A percentile compares a stretch with the other conserved stretches of the same genome.
Evolutionary conservation across 2,888 invertebrate species (phyloP).

Genomic region (Cantharis flavilabris): DNA sequence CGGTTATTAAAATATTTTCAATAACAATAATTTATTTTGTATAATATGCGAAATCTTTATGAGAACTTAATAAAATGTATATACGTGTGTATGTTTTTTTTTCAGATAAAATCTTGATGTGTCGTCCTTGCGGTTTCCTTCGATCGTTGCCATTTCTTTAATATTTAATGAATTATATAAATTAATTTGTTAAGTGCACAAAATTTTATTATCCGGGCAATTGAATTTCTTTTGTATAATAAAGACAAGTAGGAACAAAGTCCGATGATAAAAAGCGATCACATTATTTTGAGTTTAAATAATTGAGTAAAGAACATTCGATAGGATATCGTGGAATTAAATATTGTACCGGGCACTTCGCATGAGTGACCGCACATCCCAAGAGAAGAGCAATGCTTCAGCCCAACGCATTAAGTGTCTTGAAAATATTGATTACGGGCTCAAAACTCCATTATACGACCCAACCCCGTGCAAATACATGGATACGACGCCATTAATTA

Average conservation of each 20-base stretch:
- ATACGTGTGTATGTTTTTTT: too few relatives aligned
- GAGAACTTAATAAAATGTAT: neutral
- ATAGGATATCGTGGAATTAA: slow-evolving; percentile 29
- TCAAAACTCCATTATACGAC: slow-evolving; percentile 58
- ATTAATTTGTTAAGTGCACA: slow-evolving; percentile 2
- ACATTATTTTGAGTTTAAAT: slow-evolving; percentile 45
- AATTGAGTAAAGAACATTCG: slow-evolving; percentile 37
- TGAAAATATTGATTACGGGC: slow-evolving; percentile 57
- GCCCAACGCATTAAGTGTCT: slow-evolving; percentile 39
- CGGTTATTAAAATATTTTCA: neutral
- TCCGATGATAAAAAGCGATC: slow-evolving; percentile 40
- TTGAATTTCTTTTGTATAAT: slow-evolving; percentile 4
- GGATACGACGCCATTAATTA: slow-evolving; percentile 59
- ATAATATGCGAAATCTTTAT: neutral
- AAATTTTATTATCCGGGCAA: slow-evolving; percentile 4
- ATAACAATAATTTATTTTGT: neutral
- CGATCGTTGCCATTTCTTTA: neutral
- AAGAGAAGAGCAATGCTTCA: slow-evolving; percentile 32
- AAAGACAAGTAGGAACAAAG: slow-evolving; percentile 10
- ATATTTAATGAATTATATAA: neutral
- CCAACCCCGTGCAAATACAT: slow-evolving; percentile 56
- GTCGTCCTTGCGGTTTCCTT: neutral
- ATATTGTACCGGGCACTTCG: slow-evolving; percentile 33
- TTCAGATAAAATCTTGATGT: neutral
- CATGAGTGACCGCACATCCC: slow-evolving; percentile 34